Evolutionary conservation across 2,797 vertebrate species (phyloP).

Genomic region (Crocidura indochinensis): DNA sequence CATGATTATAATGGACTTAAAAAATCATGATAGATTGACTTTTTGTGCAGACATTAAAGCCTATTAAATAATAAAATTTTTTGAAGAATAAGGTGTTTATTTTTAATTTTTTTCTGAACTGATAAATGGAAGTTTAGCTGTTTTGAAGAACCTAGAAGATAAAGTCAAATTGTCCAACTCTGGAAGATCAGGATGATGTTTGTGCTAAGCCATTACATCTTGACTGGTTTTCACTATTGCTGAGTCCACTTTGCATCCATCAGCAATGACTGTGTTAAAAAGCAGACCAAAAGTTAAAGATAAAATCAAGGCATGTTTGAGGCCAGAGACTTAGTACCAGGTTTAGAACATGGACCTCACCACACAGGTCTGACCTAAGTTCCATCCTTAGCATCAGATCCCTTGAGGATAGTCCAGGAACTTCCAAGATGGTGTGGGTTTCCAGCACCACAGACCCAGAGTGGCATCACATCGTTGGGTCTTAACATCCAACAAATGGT

Average conservation of each 20-base stretch:
- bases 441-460: too few relatives aligned
- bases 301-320: not conserved
- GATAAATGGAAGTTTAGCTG: not conserved
- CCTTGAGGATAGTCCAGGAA: too few relatives aligned
- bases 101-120: slow-evolving; percentile 44
- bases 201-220: not conserved
- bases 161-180: not conserved
- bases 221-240: slow-evolving; percentile 14
- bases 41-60: not conserved
- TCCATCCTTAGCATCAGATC: too few relatives aligned
- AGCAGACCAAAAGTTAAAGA: not conserved
- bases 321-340: too few relatives aligned
- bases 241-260: not conserved
- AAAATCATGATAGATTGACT: slow-evolving; percentile 9
- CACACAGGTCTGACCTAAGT: too few relatives aligned
- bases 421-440: too few relatives aligned
- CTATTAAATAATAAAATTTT: not conserved
- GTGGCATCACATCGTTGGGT: too few relatives aligned
- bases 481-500: too few relatives aligned
- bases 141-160: slow-evolving; percentile 7
- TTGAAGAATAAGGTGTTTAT: not conserved
- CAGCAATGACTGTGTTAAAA: not conserved
- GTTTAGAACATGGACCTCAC: too few relatives aligned
- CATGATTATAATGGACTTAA: slow-evolving; percentile 14
- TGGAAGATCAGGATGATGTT: not conserved